A percentile compares a stretch with the other conserved stretches of the same genome.
These are phyloP conservation scores for Antrozous pallidus DNA, from an alignment of 2,797 vertebrate species.

Conservation along the genomic window DNA sequence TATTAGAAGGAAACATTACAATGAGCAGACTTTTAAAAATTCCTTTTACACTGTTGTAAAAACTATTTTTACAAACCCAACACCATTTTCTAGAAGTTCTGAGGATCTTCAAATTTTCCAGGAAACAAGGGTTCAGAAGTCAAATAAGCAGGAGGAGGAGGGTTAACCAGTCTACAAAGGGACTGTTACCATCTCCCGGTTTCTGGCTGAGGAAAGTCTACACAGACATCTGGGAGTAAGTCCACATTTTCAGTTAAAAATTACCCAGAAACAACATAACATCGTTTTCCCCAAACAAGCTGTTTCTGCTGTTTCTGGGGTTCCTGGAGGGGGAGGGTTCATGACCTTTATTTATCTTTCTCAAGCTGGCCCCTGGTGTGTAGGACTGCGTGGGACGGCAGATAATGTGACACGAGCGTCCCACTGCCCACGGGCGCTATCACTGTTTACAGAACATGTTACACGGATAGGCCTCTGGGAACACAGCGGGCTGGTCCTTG, in stretches of 20 bases:
- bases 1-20: background rate
- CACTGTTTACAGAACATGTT: background rate
- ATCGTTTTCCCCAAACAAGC: slow-evolving; percentile 9
- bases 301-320: background rate
- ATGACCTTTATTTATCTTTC: background rate
- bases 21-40: background rate
- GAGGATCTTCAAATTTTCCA: background rate
- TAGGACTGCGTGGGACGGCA: background rate
- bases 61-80: slow-evolving; percentile 1
- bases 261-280: slow-evolving; percentile 51
- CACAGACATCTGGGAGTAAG: background rate
- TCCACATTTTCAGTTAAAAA: slow-evolving; percentile 54
- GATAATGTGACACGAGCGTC: background rate
- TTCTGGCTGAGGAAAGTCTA: background rate
- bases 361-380: background rate
- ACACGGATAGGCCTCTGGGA: background rate
- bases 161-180: background rate
- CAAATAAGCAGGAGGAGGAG: background rate
- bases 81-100: background rate
- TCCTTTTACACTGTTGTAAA: background rate
- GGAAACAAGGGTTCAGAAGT: background rate
- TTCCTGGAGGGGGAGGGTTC: background rate
- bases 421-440: background rate
- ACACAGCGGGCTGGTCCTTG: background rate
- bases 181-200: background rate